These are phyloP conservation scores for Callosobruchus maculatus DNA, from an alignment of 2,888 invertebrate genomes.

Conservation along the genomic window DNA sequence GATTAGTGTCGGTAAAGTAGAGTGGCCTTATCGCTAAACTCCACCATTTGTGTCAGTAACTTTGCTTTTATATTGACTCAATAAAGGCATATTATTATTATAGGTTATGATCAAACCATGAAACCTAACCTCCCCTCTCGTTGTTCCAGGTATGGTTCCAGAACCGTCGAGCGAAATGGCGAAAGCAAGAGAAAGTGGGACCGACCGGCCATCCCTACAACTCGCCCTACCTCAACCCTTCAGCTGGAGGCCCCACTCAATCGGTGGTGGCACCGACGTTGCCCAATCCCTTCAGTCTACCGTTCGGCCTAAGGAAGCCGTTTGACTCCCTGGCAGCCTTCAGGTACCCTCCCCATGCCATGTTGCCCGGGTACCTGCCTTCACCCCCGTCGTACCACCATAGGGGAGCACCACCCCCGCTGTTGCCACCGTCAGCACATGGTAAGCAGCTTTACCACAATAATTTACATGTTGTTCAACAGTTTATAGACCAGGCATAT, in stretches of 20 bases:
- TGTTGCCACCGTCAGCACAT: slow-evolving; percentile 56
- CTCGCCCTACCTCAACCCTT: slow-evolving; percentile 67
- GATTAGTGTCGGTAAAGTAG: too few relatives aligned
- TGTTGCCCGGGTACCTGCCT: slow-evolving; percentile 58
- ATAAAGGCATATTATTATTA: too few relatives aligned
- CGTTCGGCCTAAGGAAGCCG: slow-evolving; percentile 71
- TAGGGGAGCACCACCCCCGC: slow-evolving; percentile 60
- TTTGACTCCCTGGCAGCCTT: slow-evolving; percentile 73
- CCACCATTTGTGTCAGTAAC: too few relatives aligned
- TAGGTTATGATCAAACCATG: too few relatives aligned
- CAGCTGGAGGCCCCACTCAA: slow-evolving; percentile 57
- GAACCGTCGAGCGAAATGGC: slow-evolving; percentile 88
- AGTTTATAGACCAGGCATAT: too few relatives aligned
- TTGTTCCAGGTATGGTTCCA: slow-evolving; percentile 86
- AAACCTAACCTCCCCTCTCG: background rate
- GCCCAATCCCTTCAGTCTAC: slow-evolving; percentile 79
- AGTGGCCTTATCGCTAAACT: too few relatives aligned
- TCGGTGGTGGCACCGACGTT: slow-evolving; percentile 71
- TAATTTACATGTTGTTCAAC: too few relatives aligned
- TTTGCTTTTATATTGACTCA: too few relatives aligned
- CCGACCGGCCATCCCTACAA: slow-evolving; percentile 89
- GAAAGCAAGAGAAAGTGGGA: slow-evolving; percentile 90
- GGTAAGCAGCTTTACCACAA: background rate
- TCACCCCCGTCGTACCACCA: slow-evolving; percentile 52
- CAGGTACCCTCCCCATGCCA: slow-evolving; percentile 62